These are phyloP conservation scores for Pocillopora meandrina DNA, from an alignment of 92 coral and sea anemone species.

Conservation along the genomic window DNA sequence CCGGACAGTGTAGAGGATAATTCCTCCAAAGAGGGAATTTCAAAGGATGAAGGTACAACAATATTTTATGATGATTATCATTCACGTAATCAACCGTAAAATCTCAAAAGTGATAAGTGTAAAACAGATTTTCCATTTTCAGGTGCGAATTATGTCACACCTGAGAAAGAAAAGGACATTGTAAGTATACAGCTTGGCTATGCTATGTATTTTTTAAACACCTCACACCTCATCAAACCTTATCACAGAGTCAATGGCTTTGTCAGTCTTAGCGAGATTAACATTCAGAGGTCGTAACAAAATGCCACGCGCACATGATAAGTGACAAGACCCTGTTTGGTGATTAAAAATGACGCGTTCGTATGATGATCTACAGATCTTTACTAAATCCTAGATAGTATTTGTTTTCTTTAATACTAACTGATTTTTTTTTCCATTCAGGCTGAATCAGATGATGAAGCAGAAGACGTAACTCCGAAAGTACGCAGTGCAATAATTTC, in stretches of 20 bases:
- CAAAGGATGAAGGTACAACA: constrained; percentile 11
- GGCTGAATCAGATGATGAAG: constrained; percentile 36
- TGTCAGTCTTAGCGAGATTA: background rate
- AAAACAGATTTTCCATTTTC: background rate
- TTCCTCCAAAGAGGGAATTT: background rate
- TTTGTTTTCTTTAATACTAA: background rate
- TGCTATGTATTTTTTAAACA: no score
- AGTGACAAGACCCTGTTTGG: no score
- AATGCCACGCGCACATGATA: no score
- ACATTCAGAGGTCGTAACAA: no score
- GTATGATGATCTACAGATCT: no score
- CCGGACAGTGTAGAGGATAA: background rate
- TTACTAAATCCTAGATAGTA: background rate
- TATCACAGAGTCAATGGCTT: no score
- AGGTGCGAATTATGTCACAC: background rate
- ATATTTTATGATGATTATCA: background rate
- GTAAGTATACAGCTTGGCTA: constrained; percentile 11
- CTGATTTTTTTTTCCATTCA: background rate
- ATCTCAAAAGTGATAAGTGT: background rate
- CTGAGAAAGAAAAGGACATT: constrained; percentile 6
- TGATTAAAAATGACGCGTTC: no score
- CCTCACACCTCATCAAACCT: no score
- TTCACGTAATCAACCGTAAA: background rate
- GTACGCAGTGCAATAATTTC: constrained; percentile 5
- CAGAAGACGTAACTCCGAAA: constrained; percentile 20